phyloP scores from a whole-genome alignment of 1,140 invertebrate genomes.

The Drosophila triauraria region DNA sequence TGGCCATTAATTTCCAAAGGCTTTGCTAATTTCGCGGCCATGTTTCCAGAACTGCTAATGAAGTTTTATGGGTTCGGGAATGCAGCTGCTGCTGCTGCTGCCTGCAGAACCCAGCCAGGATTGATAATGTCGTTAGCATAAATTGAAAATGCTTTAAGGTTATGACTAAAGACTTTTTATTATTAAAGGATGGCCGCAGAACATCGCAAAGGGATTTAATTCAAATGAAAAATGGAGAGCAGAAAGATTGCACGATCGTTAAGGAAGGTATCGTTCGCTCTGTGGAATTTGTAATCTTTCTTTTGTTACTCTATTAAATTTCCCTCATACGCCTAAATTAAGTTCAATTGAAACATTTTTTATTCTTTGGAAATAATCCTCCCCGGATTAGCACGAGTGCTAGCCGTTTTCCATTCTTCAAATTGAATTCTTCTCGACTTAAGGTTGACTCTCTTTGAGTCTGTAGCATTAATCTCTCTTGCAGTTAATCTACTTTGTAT shows the following conservation, averaged over 20 bases:
- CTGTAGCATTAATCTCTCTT: slow-evolving; percentile 15
- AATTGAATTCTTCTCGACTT: slow-evolving; percentile 23
- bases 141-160: slow-evolving; percentile 48
- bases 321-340: too few species aligned
- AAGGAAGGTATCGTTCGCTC: not conserved
- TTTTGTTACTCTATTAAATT: not conserved
- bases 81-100: slow-evolving; percentile 49
- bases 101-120: slow-evolving; percentile 1
- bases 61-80: slow-evolving; percentile 73
- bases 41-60: slow-evolving; percentile 58
- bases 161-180: slow-evolving; percentile 18
- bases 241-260: not conserved
- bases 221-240: not conserved
- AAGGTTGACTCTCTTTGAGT: slow-evolving; percentile 10
- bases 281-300: not conserved
- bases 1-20: slow-evolving; percentile 71
- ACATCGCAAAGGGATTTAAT: not conserved
- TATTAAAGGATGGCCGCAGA: not conserved
- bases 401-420: not conserved
- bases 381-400: not conserved
- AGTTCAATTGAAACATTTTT: slow-evolving; percentile 1
- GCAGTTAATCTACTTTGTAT: slow-evolving; percentile 39
- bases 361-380: not conserved
- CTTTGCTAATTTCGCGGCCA: slow-evolving; percentile 67
- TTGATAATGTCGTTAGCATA: slow-evolving; percentile 54